Conservation (phyloP, 2,888 invertebrate species). For the Ochropleura leucogaster region DNA sequence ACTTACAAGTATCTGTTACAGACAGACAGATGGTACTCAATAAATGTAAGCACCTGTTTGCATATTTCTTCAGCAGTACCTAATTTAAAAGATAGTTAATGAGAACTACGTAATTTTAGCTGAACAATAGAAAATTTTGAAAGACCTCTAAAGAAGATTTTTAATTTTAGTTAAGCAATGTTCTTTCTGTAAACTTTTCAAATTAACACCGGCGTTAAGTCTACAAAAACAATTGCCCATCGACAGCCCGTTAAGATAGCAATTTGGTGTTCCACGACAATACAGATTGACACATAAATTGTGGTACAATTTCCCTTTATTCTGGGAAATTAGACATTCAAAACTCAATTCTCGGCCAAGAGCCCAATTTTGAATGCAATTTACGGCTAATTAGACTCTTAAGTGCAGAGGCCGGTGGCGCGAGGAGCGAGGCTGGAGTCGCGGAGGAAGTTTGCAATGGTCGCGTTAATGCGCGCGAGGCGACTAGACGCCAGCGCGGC, state of each 20-base stretch:
- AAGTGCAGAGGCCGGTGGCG: constrained; percentile 80
- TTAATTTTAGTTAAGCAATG: constrained; percentile 27
- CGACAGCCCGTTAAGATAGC: constrained; percentile 60
- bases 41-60: constrained; percentile 18
- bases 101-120: background rate
- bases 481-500: constrained; percentile 62
- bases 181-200: constrained; percentile 33
- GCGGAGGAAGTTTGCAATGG: constrained; percentile 80
- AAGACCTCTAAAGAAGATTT: background rate
- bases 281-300: constrained; percentile 83
- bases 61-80: background rate
- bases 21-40: background rate
- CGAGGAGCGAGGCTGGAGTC: constrained; percentile 67
- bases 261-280: constrained; percentile 72
- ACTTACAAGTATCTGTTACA: constrained; percentile 7
- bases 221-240: constrained; percentile 58
- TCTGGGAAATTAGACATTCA: constrained; percentile 87
- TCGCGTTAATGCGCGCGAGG: constrained; percentile 75
- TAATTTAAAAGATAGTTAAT: background rate
- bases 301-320: constrained; percentile 83
- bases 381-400: constrained; percentile 88
- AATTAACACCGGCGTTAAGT: constrained; percentile 57
- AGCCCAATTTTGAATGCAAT: constrained; percentile 86
- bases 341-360: constrained; percentile 86
- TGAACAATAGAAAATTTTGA: constrained; percentile 1